Evolutionary conservation across 2,888 invertebrate species (phyloP).

Genomic region (Ophraella communa): DNA sequence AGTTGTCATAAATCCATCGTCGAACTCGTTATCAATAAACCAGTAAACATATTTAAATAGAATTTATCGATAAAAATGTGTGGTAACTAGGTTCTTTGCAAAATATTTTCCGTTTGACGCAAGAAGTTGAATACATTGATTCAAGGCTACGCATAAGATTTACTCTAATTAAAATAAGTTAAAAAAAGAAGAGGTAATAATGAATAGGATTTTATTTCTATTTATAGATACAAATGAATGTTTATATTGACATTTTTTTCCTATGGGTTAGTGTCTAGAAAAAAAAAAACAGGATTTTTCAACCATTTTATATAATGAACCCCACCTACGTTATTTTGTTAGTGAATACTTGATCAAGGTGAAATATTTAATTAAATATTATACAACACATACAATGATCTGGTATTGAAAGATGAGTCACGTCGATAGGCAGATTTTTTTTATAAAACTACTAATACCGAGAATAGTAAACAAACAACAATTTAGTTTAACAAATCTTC

Average conservation of each 20-base stretch:
- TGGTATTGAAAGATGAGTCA: not conserved
- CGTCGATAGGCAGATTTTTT: not conserved
- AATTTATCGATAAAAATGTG: not conserved
- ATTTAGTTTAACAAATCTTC: too few species aligned
- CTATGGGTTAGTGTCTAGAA: not conserved
- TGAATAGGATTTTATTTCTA: too few species aligned
- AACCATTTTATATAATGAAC: conserved; percentile 4
- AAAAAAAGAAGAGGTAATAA: not conserved
- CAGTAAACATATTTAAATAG: not conserved
- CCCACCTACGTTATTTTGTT: conserved; percentile 9
- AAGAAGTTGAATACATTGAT: not conserved
- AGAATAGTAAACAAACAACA: too few species aligned
- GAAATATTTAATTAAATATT: conserved; percentile 10
- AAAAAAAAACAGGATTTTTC: not conserved
- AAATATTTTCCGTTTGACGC: not conserved
- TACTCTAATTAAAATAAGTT: not conserved
- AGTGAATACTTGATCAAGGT: conserved; percentile 14
- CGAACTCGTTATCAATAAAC: too few species aligned
- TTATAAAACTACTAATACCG: too few species aligned
- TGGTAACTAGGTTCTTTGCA: not conserved
- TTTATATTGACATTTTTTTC: not conserved
- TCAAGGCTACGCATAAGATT: not conserved
- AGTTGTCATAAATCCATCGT: too few species aligned
- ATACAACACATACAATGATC: conserved; percentile 10
- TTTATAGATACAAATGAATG: not conserved